Conservation (phyloP, 2,797 vertebrate species). For the Telmatherina bonti region DNA sequence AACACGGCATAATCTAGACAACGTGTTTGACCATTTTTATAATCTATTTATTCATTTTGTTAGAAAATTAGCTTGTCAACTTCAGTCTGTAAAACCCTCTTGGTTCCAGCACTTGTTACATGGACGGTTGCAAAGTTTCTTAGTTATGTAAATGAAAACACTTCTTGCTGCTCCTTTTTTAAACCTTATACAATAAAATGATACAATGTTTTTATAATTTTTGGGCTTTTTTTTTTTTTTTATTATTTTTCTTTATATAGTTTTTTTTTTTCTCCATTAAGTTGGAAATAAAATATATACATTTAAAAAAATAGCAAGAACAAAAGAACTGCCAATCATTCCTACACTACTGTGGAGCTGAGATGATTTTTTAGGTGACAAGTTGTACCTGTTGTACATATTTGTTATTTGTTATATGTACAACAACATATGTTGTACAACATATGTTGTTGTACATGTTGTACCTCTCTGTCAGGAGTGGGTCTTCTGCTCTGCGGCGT, state of each 20-base stretch:
- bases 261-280: too few relatives aligned
- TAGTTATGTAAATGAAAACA: not conserved
- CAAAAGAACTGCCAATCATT: not conserved
- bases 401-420: too few relatives aligned
- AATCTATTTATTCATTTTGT: not conserved
- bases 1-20: slow-evolving; percentile 10
- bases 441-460: too few relatives aligned
- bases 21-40: not conserved
- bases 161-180: too few relatives aligned
- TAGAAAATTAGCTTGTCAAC: not conserved
- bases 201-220: too few relatives aligned
- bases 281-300: too few relatives aligned
- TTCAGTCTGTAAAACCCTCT: not conserved
- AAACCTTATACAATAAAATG: too few relatives aligned
- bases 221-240: too few relatives aligned
- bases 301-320: too few relatives aligned
- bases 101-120: not conserved
- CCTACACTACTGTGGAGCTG: not conserved
- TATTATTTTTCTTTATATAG: too few relatives aligned
- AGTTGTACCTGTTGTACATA: too few relatives aligned
- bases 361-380: not conserved
- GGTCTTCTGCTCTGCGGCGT: slow-evolving; percentile 89
- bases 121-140: not conserved
- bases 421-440: too few relatives aligned
- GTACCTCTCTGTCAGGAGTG: slow-evolving; percentile 94